Evolutionary conservation across 2,888 invertebrate genomes (phyloP), one percentile per base, ranked within the genome.

Genomic region (Macrophya annulata): DNA sequence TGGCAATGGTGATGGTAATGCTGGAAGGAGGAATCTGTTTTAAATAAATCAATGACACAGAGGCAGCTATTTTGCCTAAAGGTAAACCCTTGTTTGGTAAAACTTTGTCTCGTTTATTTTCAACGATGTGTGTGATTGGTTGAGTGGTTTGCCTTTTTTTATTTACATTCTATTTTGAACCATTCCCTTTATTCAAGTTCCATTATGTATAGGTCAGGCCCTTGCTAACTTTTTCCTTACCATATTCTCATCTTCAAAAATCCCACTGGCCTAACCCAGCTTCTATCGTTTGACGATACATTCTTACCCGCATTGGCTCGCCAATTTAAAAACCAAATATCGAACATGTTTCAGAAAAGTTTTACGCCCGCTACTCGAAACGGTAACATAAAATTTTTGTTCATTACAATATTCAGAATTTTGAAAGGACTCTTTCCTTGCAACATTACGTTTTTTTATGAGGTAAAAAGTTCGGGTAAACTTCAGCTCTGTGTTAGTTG

Each of bases 31-130:
- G 62, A 25, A 62, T 62, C 21, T 25, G 12, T 62, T 62, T 25
- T 62, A 62, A 74, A 45, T 74, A 21, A 45, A 45, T 43, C 43
- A 74, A 45, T 45, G 43, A 15, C 31, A 15, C 15, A 15, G 17
- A 68, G 51, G n/a, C 21, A 43, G 40, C 59, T 62, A 45, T 25
- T 62, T 65, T 59, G 43, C 45, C 59, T 25, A 43, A 43, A 81
- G 81, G 81, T 81, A 43, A 81, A 81, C 43, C 62, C 81, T 62
- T 25, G 62, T 81, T 45, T 43, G 62, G 21, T 6, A 43, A 59
- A 81, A 81, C 43, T 81, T 81, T 81, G n/a, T 21, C 62, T 48
- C 12, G 43, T 40, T 81, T 65, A 65, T 62, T 81, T 31, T 40
- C 59, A 43, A 81, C 81, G 43, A 12, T 21, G 55, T 51, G 31